A percentile compares a stretch with the other conserved stretches of the same genome.
phyloP scores from a whole-genome alignment of 2,113 vertebrate species.

The Oxyura jamaicensis region DNA sequence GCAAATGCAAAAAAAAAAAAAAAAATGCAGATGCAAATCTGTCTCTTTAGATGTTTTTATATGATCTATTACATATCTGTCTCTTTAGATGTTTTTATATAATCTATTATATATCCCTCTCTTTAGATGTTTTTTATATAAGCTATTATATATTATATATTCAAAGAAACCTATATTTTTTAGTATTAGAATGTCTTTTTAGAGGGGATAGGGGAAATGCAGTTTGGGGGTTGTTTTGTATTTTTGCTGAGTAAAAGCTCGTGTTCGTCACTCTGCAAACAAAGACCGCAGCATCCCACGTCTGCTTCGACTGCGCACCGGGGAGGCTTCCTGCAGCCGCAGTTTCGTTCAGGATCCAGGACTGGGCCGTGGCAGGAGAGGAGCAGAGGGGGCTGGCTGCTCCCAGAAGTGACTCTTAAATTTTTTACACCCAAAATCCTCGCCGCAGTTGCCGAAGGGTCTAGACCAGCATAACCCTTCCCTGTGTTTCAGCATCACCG shows the following conservation, averaged over 20 bases:
- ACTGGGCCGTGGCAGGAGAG: not conserved
- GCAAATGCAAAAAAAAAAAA: no score
- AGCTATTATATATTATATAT: constrained; percentile 65
- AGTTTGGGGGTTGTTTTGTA: not conserved
- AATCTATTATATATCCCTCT: constrained; percentile 55
- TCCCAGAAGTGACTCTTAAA: not conserved
- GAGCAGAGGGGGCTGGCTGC: not conserved
- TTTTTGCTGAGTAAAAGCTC: constrained; percentile 30
- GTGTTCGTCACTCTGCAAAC: not conserved
- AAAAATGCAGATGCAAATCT: not conserved
- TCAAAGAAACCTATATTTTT: constrained; percentile 65
- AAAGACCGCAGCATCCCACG: not conserved
- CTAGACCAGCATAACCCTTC: not conserved
- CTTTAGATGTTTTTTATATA: constrained; percentile 60
- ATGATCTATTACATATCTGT: not conserved
- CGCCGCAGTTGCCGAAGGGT: not conserved
- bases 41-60: no score
- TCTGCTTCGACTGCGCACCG: not conserved
- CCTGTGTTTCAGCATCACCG: not conserved
- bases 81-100: constrained; percentile 63
- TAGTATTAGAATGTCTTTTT: constrained; percentile 57
- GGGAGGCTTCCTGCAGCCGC: not conserved
- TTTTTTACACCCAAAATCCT: constrained; percentile 20
- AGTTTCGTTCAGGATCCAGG: not conserved
- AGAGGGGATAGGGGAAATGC: not conserved